These are phyloP conservation scores for Arothron firmamentum DNA, from an alignment of 2,113 vertebrate species.

Conservation along the genomic window DNA sequence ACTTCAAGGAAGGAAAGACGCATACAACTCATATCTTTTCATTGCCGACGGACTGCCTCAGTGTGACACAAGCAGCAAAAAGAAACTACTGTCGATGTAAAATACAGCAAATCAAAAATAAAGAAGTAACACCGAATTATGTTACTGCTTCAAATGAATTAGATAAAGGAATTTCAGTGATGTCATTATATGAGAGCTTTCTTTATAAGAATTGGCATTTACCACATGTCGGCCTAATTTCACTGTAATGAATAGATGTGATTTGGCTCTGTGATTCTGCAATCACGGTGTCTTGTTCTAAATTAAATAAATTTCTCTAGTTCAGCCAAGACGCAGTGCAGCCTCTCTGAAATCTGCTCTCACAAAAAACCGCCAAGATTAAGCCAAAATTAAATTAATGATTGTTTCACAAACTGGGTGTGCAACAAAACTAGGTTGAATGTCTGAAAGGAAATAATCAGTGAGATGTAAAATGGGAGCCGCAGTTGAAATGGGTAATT, in stretches of 20 bases:
- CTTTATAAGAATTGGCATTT: conserved; percentile 12
- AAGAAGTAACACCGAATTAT: conserved; percentile 17
- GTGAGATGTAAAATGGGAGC: conserved; percentile 52
- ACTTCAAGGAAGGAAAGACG: conserved; percentile 35
- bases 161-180: neutral
- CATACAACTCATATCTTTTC: conserved; percentile 39
- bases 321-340: conserved; percentile 65
- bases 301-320: conserved; percentile 59
- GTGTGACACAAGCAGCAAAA: conserved; percentile 25
- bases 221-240: conserved; percentile 23
- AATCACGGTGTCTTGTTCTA: conserved; percentile 70
- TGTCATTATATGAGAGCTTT: too few relatives aligned
- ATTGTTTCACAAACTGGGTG: conserved; percentile 48
- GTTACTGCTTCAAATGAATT: too few relatives aligned
- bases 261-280: conserved; percentile 62
- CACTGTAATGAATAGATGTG: conserved; percentile 60
- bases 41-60: conserved; percentile 30
- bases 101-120: conserved; percentile 11
- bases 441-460: conserved; percentile 50
- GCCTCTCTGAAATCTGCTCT: conserved; percentile 50
- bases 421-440: conserved; percentile 48
- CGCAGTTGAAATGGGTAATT: conserved; percentile 50
- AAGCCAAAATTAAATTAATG: conserved; percentile 55
- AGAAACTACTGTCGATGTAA: conserved; percentile 20
- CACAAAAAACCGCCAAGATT: conserved; percentile 40